These are phyloP conservation scores for Lucilia sericata DNA, from an alignment of 1,140 invertebrate genomes.

Conservation along the genomic window DNA sequence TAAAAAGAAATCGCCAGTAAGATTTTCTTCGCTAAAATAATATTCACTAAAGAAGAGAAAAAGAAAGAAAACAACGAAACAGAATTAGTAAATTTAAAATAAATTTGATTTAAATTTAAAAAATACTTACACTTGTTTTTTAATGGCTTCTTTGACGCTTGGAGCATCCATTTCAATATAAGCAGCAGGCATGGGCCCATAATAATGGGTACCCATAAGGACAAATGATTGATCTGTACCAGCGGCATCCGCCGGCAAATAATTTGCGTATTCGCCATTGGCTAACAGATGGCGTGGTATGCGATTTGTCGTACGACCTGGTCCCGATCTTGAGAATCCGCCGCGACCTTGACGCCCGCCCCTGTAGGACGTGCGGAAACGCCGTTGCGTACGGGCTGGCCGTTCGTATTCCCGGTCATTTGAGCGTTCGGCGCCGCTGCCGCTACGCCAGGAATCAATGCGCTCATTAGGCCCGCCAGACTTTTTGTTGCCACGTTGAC, in stretches of 20 bases:
- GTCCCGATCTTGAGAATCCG: slow-evolving; percentile 66
- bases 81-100: background rate
- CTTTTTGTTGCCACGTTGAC: slow-evolving; percentile 31
- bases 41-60: slow-evolving; percentile 85
- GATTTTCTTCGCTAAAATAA: slow-evolving; percentile 98
- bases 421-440: slow-evolving; percentile 56
- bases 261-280: slow-evolving; percentile 62
- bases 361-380: slow-evolving; percentile 64
- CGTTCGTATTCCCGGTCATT: slow-evolving; percentile 47
- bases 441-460: slow-evolving; percentile 68
- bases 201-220: slow-evolving; percentile 73
- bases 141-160: slow-evolving; percentile 81
- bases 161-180: slow-evolving; percentile 70
- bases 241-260: slow-evolving; percentile 62
- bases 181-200: slow-evolving; percentile 68
- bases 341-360: slow-evolving; percentile 60
- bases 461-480: slow-evolving; percentile 55
- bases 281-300: slow-evolving; percentile 66
- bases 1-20: slow-evolving; percentile 95
- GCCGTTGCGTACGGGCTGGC: slow-evolving; percentile 52
- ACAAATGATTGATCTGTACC: slow-evolving; percentile 69
- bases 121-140: slow-evolving; percentile 84
- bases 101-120: background rate
- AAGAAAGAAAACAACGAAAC: slow-evolving; percentile 3
- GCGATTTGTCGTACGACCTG: slow-evolving; percentile 66